Evolutionary conservation across 2,797 vertebrate genomes (phyloP).

Genomic region (Megaceryle alcyon): DNA sequence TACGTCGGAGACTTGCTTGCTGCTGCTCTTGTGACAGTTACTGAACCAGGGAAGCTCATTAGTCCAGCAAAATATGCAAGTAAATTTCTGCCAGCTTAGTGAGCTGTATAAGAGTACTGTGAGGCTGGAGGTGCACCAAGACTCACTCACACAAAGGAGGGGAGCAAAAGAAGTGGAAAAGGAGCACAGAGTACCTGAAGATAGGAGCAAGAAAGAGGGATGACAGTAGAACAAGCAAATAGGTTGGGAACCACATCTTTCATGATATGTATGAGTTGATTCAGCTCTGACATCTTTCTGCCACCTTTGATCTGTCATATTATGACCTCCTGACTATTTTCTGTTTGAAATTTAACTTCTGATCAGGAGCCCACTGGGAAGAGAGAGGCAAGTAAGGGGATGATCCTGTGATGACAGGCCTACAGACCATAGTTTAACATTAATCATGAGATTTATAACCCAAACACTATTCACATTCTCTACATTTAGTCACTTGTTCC

Average conservation of each 20-base stretch:
- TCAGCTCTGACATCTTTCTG: background rate
- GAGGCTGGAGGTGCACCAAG: background rate
- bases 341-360: background rate
- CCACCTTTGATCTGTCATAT: background rate
- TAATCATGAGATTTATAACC: background rate
- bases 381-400: background rate
- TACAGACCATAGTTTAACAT: background rate
- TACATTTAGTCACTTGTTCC: background rate
- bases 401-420: background rate
- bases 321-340: background rate
- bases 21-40: background rate
- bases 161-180: background rate
- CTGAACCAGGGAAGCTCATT: background rate
- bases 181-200: background rate
- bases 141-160: rapidly evolving
- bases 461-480: background rate
- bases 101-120: background rate
- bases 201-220: background rate
- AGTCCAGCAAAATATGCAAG: background rate
- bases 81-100: background rate
- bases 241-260: background rate
- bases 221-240: background rate
- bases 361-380: background rate
- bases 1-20: rapidly evolving
- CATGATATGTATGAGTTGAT: rapidly evolving